Evolutionary conservation across 2,797 vertebrate species (phyloP).

Genomic region (Syndactyla subalaris): DNA sequence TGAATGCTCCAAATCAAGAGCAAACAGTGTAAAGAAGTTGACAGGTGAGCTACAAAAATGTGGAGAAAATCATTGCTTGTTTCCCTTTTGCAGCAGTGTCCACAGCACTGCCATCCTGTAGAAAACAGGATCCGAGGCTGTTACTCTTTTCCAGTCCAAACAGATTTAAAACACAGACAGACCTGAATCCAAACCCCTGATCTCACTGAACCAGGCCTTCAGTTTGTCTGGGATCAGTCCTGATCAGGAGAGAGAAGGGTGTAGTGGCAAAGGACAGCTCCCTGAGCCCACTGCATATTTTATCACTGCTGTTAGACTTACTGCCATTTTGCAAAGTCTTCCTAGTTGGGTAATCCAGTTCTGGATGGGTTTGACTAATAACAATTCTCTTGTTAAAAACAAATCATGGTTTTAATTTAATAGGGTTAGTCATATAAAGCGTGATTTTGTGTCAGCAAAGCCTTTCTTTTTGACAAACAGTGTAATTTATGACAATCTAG

Average conservation of each 20-base stretch:
- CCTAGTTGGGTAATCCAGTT: background rate
- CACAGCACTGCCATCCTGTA: background rate
- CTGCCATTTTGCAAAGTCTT: background rate
- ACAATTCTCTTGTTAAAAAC: conserved; percentile 30
- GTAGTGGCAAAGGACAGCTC: background rate
- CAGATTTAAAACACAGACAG: background rate
- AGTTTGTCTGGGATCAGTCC: background rate
- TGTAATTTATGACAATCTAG: conserved; percentile 27
- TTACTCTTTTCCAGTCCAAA: background rate
- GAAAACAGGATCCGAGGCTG: background rate
- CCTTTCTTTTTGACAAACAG: conserved; percentile 13
- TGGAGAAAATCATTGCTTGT: background rate
- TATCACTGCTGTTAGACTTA: background rate
- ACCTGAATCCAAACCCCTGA: background rate
- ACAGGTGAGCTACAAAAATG: background rate
- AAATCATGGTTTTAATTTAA: conserved; percentile 48
- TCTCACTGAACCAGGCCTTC: background rate
- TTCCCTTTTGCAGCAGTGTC: background rate
- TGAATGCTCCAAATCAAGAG: background rate
- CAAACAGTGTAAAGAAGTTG: background rate
- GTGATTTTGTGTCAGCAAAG: conserved; percentile 39
- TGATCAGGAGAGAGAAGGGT: background rate
- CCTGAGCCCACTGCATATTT: background rate
- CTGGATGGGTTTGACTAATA: conserved; percentile 11
- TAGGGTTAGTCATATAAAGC: conserved; percentile 38